Percentiles rank a stretch among this genome's conserved stretches.
phyloP scores from a whole-genome alignment of 2,888 invertebrate species.

The Mamestra brassicae region DNA sequence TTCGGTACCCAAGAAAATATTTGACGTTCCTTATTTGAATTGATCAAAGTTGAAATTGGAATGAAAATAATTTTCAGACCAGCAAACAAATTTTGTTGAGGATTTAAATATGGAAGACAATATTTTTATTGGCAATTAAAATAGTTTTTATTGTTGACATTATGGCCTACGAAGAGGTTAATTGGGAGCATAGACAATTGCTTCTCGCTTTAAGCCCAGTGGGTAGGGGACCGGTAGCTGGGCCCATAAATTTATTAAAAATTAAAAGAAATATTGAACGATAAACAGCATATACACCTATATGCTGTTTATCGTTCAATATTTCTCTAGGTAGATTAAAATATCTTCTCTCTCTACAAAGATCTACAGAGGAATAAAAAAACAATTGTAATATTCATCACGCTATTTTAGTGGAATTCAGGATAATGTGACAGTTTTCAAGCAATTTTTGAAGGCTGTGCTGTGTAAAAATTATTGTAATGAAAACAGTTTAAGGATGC shows the following conservation, averaged over 20 bases:
- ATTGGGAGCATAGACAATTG: slow-evolving; percentile 63
- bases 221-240: slow-evolving; percentile 64
- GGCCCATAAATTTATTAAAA: slow-evolving; percentile 26
- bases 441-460: too few relatives aligned
- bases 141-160: slow-evolving; percentile 67
- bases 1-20: slow-evolving; percentile 3
- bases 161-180: slow-evolving; percentile 58
- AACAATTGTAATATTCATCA: too few relatives aligned
- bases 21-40: slow-evolving; percentile 17
- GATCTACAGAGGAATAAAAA: too few relatives aligned
- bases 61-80: slow-evolving; percentile 15
- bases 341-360: too few relatives aligned
- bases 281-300: too few relatives aligned
- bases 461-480: too few relatives aligned
- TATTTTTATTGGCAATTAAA: slow-evolving; percentile 73
- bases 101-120: slow-evolving; percentile 67
- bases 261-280: not conserved
- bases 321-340: too few relatives aligned
- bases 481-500: too few relatives aligned
- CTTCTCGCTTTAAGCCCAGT: slow-evolving; percentile 62
- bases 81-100: slow-evolving; percentile 41
- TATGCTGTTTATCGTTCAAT: too few relatives aligned
- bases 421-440: too few relatives aligned
- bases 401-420: too few relatives aligned
- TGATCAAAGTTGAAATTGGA: slow-evolving; percentile 49